Percentiles rank a stretch among this genome's conserved stretches.
phyloP scores from a whole-genome alignment of 2,113 vertebrate genomes.

The Lagopus leucura region DNA sequence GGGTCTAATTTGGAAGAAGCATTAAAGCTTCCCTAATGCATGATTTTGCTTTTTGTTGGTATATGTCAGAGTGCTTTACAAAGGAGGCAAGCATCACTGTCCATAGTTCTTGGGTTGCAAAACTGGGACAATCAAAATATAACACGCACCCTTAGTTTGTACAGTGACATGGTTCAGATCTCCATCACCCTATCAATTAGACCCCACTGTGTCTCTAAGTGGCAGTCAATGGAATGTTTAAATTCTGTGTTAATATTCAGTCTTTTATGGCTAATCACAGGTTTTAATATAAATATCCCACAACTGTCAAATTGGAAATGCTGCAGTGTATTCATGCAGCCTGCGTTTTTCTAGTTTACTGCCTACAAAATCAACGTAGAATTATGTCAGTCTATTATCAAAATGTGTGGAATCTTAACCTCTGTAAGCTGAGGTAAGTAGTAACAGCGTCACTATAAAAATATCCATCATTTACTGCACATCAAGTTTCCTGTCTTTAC shows the following conservation, averaged over 20 bases:
- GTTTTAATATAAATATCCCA: neutral
- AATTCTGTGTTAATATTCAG: neutral
- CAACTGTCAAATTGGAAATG: neutral
- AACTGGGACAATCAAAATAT: neutral
- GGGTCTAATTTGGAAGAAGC: neutral
- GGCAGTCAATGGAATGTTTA: neutral
- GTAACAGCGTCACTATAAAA: neutral
- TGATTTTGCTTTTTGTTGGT: neutral
- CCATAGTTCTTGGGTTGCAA: neutral
- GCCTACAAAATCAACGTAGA: neutral
- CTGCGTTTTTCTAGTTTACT: neutral
- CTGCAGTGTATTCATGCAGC: neutral
- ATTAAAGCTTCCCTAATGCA: constrained; percentile 1
- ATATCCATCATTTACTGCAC: rapidly evolving
- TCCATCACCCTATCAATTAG: neutral
- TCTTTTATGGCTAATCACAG: neutral
- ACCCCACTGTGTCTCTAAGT: neutral
- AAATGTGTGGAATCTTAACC: neutral
- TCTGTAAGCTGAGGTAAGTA: neutral
- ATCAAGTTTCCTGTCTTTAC: neutral
- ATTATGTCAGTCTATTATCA: neutral
- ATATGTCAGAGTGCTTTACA: neutral
- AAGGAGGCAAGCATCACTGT: neutral
- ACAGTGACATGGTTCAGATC: neutral
- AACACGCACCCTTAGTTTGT: neutral